Conservation (phyloP, 2,888 invertebrate species). For the Tryphoninae sp. region DNA sequence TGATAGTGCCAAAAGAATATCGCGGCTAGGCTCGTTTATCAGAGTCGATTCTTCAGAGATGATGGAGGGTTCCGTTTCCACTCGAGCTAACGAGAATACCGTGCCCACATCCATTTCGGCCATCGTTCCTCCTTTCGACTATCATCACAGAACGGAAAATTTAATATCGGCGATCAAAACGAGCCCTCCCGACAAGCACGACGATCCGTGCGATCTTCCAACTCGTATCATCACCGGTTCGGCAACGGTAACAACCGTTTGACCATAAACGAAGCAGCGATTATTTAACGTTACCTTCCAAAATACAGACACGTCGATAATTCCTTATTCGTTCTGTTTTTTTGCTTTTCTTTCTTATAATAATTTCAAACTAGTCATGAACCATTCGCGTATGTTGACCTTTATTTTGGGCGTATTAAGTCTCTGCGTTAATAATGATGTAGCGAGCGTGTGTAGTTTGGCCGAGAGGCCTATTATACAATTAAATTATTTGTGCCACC, state of each 20-base stretch:
- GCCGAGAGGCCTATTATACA: neutral
- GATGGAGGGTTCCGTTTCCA: constrained; percentile 61
- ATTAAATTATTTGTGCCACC: neutral
- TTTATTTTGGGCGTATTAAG: neutral
- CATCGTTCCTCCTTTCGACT: constrained; percentile 82
- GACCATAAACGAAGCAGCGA: constrained; percentile 53
- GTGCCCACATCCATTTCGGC: constrained; percentile 77
- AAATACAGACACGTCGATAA: constrained; percentile 46
- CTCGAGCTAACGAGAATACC: constrained; percentile 46
- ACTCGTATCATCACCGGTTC: constrained; percentile 75
- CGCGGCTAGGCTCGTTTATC: constrained; percentile 83
- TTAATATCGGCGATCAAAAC: constrained; percentile 62
- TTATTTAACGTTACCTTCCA: constrained; percentile 57
- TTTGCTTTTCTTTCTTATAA: constrained; percentile 33
- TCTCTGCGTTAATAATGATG: neutral
- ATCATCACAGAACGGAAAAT: constrained; percentile 78
- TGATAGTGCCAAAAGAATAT: constrained; percentile 80
- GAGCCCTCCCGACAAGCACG: constrained; percentile 65
- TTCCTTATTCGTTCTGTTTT: constrained; percentile 59
- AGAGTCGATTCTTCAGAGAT: constrained; percentile 78
- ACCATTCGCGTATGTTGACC: constrained; percentile 36
- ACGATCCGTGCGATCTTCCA: constrained; percentile 72
- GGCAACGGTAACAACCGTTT: constrained; percentile 77
- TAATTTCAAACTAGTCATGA: constrained; percentile 72
- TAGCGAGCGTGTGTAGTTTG: neutral